A percentile compares a stretch with the other conserved stretches of the same genome.
Conservation (phyloP, 2,888 invertebrate genomes). For the Iphiclides podalirius region DNA sequence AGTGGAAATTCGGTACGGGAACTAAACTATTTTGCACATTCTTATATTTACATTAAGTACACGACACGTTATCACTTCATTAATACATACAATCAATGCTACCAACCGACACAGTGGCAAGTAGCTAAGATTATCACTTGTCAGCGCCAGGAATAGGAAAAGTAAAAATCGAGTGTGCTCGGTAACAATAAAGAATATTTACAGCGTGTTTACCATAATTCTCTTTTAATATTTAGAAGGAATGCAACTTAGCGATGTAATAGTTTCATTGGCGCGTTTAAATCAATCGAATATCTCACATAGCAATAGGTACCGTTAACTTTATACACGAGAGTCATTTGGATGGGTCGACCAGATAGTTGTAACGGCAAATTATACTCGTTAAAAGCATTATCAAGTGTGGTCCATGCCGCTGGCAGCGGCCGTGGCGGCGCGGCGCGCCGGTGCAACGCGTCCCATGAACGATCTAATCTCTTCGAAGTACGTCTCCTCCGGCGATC, state of each 20-base stretch:
- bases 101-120: slow-evolving; percentile 54
- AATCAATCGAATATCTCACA: slow-evolving; percentile 37
- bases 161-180: slow-evolving; percentile 12
- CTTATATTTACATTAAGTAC: slow-evolving; percentile 70
- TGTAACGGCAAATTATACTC: slow-evolving; percentile 48
- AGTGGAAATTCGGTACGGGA: slow-evolving; percentile 70
- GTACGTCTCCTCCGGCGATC: slow-evolving; percentile 90
- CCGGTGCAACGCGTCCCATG: slow-evolving; percentile 94
- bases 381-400: slow-evolving; percentile 61
- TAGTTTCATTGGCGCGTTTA: slow-evolving; percentile 24
- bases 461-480: too few relatives aligned
- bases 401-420: slow-evolving; percentile 70
- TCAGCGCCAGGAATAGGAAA: slow-evolving; percentile 25
- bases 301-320: slow-evolving; percentile 44
- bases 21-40: slow-evolving; percentile 50
- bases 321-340: slow-evolving; percentile 64
- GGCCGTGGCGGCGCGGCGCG: slow-evolving; percentile 60
- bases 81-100: slow-evolving; percentile 49
- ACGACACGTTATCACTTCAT: slow-evolving; percentile 64
- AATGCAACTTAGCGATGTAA: slow-evolving; percentile 7
- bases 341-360: slow-evolving; percentile 75
- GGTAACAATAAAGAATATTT: slow-evolving; percentile 25
- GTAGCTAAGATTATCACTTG: slow-evolving; percentile 26
- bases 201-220: too few relatives aligned
- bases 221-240: slow-evolving; percentile 18